Conservation (phyloP, 2,113 vertebrate species). For the Bufo bufo region DNA sequence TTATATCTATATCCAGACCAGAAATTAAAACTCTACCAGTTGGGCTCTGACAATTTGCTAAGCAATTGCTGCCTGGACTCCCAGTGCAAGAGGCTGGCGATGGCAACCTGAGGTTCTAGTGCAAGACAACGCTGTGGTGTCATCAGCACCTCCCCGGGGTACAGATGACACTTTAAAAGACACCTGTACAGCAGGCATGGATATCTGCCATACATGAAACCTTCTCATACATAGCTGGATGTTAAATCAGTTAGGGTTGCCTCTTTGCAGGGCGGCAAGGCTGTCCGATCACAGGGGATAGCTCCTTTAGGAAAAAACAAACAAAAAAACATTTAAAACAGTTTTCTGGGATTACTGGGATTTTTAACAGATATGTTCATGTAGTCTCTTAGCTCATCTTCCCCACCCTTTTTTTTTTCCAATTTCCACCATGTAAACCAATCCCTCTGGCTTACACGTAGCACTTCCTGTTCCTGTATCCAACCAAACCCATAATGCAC, state of each 20-base stretch:
- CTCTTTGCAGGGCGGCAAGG: no score
- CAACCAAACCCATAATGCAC: no score
- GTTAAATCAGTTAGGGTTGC: no score
- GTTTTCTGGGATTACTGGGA: no score
- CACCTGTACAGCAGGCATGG: slow-evolving; percentile 49
- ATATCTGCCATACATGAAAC: slow-evolving; percentile 27
- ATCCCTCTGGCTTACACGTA: no score
- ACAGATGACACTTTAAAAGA: slow-evolving; percentile 57
- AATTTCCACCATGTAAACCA: no score
- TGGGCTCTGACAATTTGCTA: background rate
- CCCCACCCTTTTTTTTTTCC: no score
- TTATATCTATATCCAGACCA: background rate
- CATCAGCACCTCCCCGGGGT: slow-evolving; percentile 73
- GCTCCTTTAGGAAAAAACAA: no score
- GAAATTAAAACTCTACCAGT: background rate
- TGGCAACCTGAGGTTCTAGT: slow-evolving; percentile 53
- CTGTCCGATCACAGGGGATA: background rate
- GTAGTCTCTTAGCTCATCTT: no score
- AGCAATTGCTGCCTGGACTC: background rate
- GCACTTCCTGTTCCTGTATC: no score
- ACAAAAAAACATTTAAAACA: no score
- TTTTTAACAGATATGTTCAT: no score
- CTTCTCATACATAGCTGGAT: background rate
- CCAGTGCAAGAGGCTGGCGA: slow-evolving; percentile 1
- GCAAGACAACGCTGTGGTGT: slow-evolving; percentile 69